Base-by-base conservation (phyloP, 1,140 invertebrate species). In the Sitodiplosis mosellana region DNA sequence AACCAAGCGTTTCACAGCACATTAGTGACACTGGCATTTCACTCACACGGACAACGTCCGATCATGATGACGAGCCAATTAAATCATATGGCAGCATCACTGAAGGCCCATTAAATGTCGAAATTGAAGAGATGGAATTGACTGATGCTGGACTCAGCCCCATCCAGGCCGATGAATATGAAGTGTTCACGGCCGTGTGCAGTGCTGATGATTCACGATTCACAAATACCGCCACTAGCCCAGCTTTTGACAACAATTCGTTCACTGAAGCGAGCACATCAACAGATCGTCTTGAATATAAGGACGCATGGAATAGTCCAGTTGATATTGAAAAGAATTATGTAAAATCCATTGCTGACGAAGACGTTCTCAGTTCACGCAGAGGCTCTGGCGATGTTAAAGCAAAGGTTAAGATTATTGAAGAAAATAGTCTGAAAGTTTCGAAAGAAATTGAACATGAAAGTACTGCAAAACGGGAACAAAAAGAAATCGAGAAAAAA, bases 111-210 rank as follows among this genome's bases (percentile, higher is more conserved):
- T 59, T 64, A 18, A 64, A 69, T 45, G 60, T 60, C 8, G 67
- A 69, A 51, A 54, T 57, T 18, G 69, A 70, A 58, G 69, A 72
- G 53, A 57, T 56, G 15, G 69, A 72, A 58, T 56, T 70, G 19
- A 72, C 71, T 12, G 71, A 74, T 58, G 69, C 70, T 12, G 70
- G 67, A 8, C 52, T 73, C 36, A 72, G 70, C 55, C 70, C 71
- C 20, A 72, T 73, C 21, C 68, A 69, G 58, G 57, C 64, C 6
- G 69, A 72, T 54, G 68, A 70, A 43, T 46, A 63, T n/a, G 56
- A 57, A 21, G 47, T 53, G 14, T 38, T 57, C 5, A 53, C 61
- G 33, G 55, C 57, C 22, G 59, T 59, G 46, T 50, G 36, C 12
- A 18, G 19, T 8, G 27, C 42, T 22, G 42, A 44, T 22, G 42